These are phyloP conservation scores for Steinernema hermaphroditum DNA, from an alignment of 2,888 invertebrate species.

Conservation along the genomic window DNA sequence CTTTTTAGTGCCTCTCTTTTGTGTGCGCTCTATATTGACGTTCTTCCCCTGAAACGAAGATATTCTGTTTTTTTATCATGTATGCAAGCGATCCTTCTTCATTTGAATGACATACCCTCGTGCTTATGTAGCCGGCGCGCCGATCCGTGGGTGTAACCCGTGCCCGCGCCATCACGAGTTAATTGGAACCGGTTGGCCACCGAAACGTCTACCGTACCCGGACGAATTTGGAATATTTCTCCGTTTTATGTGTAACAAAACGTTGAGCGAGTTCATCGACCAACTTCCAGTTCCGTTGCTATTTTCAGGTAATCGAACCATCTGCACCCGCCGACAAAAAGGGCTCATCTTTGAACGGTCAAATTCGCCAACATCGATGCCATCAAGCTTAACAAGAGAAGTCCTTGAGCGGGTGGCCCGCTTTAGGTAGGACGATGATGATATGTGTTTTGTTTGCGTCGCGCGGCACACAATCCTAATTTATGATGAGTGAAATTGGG, in stretches of 20 bases:
- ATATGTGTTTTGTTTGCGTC: neutral
- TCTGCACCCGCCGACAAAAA: neutral
- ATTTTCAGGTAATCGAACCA: constrained; percentile 17
- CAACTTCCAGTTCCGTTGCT: neutral
- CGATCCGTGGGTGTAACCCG: neutral
- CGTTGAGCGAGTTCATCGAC: constrained; percentile 17
- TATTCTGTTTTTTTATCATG: neutral
- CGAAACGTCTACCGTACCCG: neutral
- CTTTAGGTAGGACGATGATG: neutral
- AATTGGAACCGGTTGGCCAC: constrained; percentile 5
- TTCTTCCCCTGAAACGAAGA: neutral
- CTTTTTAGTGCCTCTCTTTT: too few relatives aligned
- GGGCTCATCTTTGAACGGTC: neutral
- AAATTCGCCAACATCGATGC: neutral
- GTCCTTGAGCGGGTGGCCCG: neutral
- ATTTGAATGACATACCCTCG: neutral
- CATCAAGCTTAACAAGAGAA: neutral
- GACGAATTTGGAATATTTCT: neutral
- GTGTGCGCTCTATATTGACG: neutral
- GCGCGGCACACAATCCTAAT: neutral
- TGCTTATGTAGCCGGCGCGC: neutral
- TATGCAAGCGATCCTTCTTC: neutral
- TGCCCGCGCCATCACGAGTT: neutral
- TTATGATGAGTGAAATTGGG: neutral
- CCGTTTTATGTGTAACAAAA: constrained; percentile 8